Evolutionary conservation across 2,888 invertebrate genomes (phyloP).

Genomic region (Siphlonurus alternatus): DNA sequence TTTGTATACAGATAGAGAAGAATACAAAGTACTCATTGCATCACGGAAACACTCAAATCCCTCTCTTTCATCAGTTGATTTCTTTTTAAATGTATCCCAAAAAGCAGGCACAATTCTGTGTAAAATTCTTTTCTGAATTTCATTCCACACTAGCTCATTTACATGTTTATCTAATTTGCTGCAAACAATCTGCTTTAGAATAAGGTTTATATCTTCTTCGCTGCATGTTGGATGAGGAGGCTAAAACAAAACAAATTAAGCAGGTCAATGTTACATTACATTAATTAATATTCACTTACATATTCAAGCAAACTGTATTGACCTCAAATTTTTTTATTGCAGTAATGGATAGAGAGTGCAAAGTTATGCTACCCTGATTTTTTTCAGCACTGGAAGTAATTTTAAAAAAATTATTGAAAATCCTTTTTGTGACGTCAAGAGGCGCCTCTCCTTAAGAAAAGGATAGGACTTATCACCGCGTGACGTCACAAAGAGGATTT

Average conservation of each 20-base stretch:
- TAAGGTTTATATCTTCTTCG: constrained; percentile 3
- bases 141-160: constrained; percentile 28
- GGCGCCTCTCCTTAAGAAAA: too few relatives aligned
- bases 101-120: constrained; percentile 43
- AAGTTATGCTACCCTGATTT: too few relatives aligned
- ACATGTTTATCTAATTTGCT: constrained; percentile 21
- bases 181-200: constrained; percentile 6
- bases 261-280: not conserved
- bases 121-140: constrained; percentile 41
- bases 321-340: too few relatives aligned
- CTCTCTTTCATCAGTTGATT: constrained; percentile 21
- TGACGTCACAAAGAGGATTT: too few relatives aligned
- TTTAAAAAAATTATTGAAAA: too few relatives aligned
- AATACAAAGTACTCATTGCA: constrained; percentile 46
- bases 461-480: too few relatives aligned
- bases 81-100: constrained; percentile 39
- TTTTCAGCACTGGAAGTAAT: too few relatives aligned
- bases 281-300: not conserved
- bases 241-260: constrained; percentile 2
- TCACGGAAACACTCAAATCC: constrained; percentile 47
- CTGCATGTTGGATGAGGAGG: not conserved
- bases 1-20: constrained; percentile 35
- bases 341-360: too few relatives aligned
- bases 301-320: too few relatives aligned
- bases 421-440: too few relatives aligned